Evolutionary conservation across 2,888 invertebrate species (phyloP).

Genomic region (Perdita meconis): DNA sequence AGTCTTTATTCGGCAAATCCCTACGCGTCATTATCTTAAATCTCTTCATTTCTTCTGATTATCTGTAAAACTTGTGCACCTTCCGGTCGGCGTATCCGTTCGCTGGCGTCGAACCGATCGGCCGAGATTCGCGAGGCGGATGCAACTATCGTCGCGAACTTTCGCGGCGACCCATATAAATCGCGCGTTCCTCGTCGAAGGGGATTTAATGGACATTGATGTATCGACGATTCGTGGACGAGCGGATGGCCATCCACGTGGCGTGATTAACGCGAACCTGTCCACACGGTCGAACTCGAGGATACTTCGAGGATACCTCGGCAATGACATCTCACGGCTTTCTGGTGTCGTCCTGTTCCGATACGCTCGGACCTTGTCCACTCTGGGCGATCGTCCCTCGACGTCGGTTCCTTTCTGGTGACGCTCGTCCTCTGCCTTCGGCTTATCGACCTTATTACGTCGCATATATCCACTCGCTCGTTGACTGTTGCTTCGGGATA

Average conservation of each 20-base stretch:
- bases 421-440: slow-evolving; percentile 37
- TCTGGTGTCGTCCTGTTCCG: slow-evolving; percentile 51
- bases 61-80: no score
- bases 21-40: neutral
- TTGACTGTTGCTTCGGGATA: neutral
- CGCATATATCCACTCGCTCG: slow-evolving; percentile 14
- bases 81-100: no score
- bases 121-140: neutral
- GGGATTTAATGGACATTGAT: slow-evolving; percentile 80
- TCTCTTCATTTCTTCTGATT: no score
- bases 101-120: neutral
- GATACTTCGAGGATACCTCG: slow-evolving; percentile 35
- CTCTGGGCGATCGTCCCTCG: slow-evolving; percentile 31
- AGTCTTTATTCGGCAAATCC: no score
- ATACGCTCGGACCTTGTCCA: slow-evolving; percentile 49
- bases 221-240: slow-evolving; percentile 73
- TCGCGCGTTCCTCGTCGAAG: slow-evolving; percentile 56
- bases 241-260: slow-evolving; percentile 66
- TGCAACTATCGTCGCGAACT: slow-evolving; percentile 4
- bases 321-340: slow-evolving; percentile 60
- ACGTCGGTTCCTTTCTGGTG: slow-evolving; percentile 48
- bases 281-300: slow-evolving; percentile 40
- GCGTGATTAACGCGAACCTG: slow-evolving; percentile 79
- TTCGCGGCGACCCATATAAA: slow-evolving; percentile 63
- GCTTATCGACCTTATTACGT: slow-evolving; percentile 72